Percentiles rank a stretch among this genome's conserved stretches.
Evolutionary conservation across 2,113 vertebrate genomes (phyloP).

Genomic region (Taurulus bubalis): DNA sequence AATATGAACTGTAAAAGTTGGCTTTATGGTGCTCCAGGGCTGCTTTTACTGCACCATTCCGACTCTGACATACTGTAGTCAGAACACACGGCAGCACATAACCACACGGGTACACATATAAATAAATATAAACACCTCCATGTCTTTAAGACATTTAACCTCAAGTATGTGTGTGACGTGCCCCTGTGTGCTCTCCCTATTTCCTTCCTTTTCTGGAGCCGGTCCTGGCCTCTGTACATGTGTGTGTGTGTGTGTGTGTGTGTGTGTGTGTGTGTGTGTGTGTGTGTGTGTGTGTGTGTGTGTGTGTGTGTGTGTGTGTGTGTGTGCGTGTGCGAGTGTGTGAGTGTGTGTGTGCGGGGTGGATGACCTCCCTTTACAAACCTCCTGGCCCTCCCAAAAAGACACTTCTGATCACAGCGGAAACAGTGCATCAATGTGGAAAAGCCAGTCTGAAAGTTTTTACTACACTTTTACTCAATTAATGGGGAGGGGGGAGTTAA

Average conservation of each 20-base stretch:
- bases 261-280: conserved; percentile 39
- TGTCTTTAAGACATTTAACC: conserved; percentile 3
- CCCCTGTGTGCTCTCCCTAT: not conserved
- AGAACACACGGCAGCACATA: conserved; percentile 26
- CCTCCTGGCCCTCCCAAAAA: conserved; percentile 38
- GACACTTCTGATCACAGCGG: conserved; percentile 44
- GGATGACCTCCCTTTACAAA: conserved; percentile 53
- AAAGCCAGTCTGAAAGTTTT: conserved; percentile 47
- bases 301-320: conserved; percentile 36
- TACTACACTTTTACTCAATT: conserved; percentile 35
- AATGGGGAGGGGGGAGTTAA: conserved; percentile 19
- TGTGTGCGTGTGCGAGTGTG: conserved; percentile 36
- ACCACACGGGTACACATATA: conserved; percentile 12
- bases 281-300: conserved; percentile 34
- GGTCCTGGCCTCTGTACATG: not conserved
- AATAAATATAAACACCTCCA: not conserved
- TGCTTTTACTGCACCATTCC: conserved; percentile 48
- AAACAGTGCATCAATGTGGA: conserved; percentile 63
- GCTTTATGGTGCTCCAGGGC: conserved; percentile 62
- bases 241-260: conserved; percentile 36
- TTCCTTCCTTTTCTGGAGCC: conserved; percentile 19
- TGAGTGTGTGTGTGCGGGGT: conserved; percentile 26
- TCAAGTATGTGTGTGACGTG: not conserved
- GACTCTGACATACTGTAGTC: conserved; percentile 37
- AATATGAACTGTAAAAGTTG: conserved; percentile 37